Percentiles rank a stretch among this genome's conserved stretches.
Conservation (phyloP, 92 coral and sea anemone genomes). For the Palythoa grandis region DNA sequence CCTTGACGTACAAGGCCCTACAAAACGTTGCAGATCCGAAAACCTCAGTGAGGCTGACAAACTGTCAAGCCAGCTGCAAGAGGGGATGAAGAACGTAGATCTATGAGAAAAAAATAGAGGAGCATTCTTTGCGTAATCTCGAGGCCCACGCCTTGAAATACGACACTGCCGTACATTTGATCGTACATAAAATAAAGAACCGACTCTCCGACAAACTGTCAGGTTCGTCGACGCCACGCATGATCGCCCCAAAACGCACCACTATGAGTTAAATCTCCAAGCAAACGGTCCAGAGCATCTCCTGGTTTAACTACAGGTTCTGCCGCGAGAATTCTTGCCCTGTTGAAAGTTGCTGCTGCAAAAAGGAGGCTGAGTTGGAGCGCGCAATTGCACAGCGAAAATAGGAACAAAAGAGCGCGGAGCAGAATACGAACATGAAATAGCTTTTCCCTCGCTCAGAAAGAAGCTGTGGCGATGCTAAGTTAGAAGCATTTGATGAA, state of each 20-base stretch:
- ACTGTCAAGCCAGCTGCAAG: constrained; percentile 13
- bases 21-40: constrained; percentile 31
- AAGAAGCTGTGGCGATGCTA: constrained; percentile 32
- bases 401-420: constrained; percentile 45
- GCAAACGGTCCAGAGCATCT: constrained; percentile 1
- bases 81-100: background rate
- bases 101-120: constrained; percentile 8
- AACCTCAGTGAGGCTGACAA: constrained; percentile 30
- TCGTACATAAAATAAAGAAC: constrained; percentile 41
- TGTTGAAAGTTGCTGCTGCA: constrained; percentile 59
- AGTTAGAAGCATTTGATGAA: constrained; percentile 24
- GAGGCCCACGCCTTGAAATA: constrained; percentile 36
- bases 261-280: constrained; percentile 8
- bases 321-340: constrained; percentile 24
- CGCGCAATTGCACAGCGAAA: constrained; percentile 40
- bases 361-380: constrained; percentile 46
- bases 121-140: constrained; percentile 6
- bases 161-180: constrained; percentile 11
- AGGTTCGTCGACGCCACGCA: constrained; percentile 29
- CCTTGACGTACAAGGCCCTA: constrained; percentile 48
- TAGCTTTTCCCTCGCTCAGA: constrained; percentile 26
- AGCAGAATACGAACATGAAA: constrained; percentile 52
- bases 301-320: constrained; percentile 8
- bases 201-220: constrained; percentile 43
- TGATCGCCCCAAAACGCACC: background rate